phyloP scores from a whole-genome alignment of 2,797 vertebrate species.

The Eurystomus glaucurus region DNA sequence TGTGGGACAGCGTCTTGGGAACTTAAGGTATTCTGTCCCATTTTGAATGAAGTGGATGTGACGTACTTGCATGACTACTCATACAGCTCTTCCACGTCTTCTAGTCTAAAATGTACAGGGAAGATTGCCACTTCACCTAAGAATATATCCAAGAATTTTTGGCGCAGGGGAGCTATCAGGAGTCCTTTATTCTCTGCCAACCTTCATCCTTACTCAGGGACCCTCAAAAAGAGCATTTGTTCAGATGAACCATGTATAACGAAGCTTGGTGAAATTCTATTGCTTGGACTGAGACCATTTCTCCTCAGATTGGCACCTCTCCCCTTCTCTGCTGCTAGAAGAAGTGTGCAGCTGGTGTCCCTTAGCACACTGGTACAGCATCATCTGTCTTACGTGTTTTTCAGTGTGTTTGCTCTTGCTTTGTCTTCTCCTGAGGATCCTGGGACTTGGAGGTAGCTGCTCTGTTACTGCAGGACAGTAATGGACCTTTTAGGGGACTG shows the following conservation, averaged over 20 bases:
- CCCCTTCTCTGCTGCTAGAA: background rate
- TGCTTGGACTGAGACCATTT: background rate
- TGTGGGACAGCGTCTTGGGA: background rate
- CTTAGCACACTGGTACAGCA: background rate
- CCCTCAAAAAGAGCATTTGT: fast-evolving
- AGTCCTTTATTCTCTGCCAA: background rate
- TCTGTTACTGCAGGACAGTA: background rate
- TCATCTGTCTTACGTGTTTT: background rate
- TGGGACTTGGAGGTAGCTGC: background rate
- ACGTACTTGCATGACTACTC: background rate
- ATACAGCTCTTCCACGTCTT: background rate
- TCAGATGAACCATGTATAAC: background rate
- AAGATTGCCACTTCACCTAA: background rate
- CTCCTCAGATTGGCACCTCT: background rate
- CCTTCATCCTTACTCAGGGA: background rate
- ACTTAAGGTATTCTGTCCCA: background rate
- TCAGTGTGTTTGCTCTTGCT: background rate
- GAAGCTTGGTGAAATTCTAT: background rate
- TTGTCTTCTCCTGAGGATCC: background rate
- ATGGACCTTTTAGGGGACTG: background rate
- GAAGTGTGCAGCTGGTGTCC: background rate
- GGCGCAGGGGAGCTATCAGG: background rate
- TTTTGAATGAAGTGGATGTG: background rate
- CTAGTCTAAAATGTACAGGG: background rate
- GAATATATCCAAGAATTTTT: background rate